Percentiles rank a stretch among this genome's conserved stretches.
Conservation (phyloP, 1,140 invertebrate genomes). For the Muscidifurax raptorellus region DNA sequence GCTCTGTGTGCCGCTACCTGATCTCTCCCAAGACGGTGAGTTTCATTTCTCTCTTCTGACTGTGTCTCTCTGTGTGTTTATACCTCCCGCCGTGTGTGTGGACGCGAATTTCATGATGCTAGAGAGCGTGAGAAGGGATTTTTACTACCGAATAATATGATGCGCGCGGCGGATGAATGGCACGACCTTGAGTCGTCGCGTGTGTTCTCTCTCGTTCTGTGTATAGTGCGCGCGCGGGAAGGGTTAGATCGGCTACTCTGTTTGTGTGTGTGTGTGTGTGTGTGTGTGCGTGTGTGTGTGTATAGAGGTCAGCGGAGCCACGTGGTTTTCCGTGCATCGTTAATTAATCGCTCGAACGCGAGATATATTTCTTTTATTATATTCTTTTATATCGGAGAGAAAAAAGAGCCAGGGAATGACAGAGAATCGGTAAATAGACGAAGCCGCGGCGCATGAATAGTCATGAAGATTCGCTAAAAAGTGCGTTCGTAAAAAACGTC, state of each 20-base stretch:
- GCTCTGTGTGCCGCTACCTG: slow-evolving; percentile 58
- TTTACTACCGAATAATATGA: neutral
- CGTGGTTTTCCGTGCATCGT: no score
- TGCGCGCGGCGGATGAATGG: neutral
- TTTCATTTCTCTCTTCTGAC: slow-evolving; percentile 39
- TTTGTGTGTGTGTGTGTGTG: no score
- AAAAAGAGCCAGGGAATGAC: neutral
- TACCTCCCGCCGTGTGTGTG: neutral
- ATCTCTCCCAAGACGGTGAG: slow-evolving; percentile 59
- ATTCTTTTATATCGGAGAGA: no score
- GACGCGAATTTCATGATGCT: neutral
- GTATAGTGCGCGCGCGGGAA: no score
- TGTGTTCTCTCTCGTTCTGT: neutral
- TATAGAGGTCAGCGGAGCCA: no score
- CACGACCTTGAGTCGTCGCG: neutral
- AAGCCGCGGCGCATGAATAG: neutral
- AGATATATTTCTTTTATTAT: no score
- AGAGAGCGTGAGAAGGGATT: slow-evolving; percentile 19
- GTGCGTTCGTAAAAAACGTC: neutral
- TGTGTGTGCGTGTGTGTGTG: no score
- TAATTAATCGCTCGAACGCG: no score
- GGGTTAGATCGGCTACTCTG: no score
- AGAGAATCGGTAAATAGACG: neutral
- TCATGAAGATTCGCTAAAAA: neutral
- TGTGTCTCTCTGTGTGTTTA: neutral